A percentile compares a stretch with the other conserved stretches of the same genome.
Evolutionary conservation across 35 echinoderm and acorn worm species (phyloP).

Genomic region (Ophioderma brevispina): DNA sequence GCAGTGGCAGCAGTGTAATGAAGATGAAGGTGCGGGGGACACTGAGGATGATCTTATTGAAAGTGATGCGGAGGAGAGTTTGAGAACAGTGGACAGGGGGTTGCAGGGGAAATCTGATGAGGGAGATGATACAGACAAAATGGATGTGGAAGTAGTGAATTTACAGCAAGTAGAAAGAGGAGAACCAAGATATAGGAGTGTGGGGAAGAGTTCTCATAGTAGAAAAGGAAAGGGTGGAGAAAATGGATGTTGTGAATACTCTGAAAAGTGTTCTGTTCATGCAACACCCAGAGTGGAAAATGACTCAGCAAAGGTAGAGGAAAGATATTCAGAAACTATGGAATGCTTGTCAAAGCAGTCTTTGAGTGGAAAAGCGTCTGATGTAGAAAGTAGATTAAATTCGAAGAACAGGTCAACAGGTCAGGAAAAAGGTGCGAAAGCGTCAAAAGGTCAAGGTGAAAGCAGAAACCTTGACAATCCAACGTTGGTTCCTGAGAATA

Average conservation of each 20-base stretch:
- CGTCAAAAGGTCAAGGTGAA: too few relatives aligned
- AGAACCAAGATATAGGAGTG: neutral
- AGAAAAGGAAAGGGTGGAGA: neutral
- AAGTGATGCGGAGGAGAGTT: neutral
- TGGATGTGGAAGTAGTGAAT: neutral
- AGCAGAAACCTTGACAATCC: too few relatives aligned
- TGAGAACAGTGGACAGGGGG: neutral
- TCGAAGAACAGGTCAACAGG: too few relatives aligned
- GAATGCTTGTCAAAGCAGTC: neutral
- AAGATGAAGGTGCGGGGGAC: slow-evolving; percentile 48
- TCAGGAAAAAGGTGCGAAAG: too few relatives aligned
- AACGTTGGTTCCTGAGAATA: too few relatives aligned
- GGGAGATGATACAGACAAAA: neutral
- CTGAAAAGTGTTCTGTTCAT: neutral
- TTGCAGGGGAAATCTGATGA: neutral
- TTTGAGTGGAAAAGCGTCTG: too few relatives aligned
- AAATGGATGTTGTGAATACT: neutral
- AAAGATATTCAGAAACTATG: neutral
- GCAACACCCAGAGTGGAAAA: neutral
- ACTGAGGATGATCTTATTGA: neutral
- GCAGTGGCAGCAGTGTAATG: slow-evolving; percentile 6
- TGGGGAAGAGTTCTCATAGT: neutral
- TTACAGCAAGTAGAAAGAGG: neutral
- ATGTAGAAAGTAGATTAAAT: too few relatives aligned
- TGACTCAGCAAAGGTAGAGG: neutral